Base-by-base conservation (phyloP, 2,888 invertebrate species). In the Erebia epiphron region DNA sequence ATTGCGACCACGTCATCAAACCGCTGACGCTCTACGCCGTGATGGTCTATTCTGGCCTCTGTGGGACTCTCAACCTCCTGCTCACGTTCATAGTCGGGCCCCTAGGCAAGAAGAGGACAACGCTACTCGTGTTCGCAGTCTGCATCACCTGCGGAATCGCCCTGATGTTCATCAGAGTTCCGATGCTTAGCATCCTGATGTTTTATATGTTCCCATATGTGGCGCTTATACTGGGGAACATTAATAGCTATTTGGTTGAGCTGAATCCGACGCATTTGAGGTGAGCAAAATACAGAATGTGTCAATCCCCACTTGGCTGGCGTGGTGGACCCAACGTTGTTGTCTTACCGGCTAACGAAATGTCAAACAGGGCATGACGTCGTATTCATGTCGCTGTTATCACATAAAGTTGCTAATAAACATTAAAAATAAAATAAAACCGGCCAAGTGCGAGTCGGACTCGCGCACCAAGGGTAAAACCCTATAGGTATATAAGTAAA, bases 221-320 rank as follows among this genome's bases (percentile, higher is more conserved):
- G 14, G 82, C 86, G 4, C 76, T 89, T 1, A 88, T 90, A 67
- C 77, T 91, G 75, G 90, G 89, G 11, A 89, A 87, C 70, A 79
- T 87, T 0, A 91, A 92, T 67, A 88, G 88, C 1, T 91, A 87
- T 76, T 79, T 91, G 68, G 87, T 91, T n/a, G 91, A 91, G n/a
- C 71, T 90, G n/a, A 91, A 90, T 74, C 91, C 91, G 35, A 92
- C 91, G 5, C 82, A 90, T 80, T 83, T 91, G 67, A 86, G 90
- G 90, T 89, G 68, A 71, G 74, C n/a, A n/a, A n/a, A 2, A 21
- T 2, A 2, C 2, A 21, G 2, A 2, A 2, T 21, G 2, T 21
- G 21, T 21, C 21, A 21, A 21, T 21, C 21, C 2, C 1, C 21
- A 21, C 21, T 21, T 21, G 21, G 21, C 21, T 2, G 21, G 21